These are phyloP conservation scores for Lycaon pictus DNA, from an alignment of 2,113 vertebrate genomes.

Conservation along the genomic window DNA sequence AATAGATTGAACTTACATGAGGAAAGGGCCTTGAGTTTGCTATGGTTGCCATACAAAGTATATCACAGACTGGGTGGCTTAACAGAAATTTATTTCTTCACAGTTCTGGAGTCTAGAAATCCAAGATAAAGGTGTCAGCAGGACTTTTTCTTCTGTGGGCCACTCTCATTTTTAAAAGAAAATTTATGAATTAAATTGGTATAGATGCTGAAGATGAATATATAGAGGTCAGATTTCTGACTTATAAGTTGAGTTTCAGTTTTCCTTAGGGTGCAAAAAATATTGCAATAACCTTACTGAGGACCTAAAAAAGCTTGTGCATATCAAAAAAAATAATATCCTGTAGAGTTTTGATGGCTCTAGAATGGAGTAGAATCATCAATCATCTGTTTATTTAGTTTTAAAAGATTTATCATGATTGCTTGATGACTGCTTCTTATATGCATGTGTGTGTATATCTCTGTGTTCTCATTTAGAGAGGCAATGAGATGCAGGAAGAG, in stretches of 20 bases:
- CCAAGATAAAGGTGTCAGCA: neutral
- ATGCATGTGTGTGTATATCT: neutral
- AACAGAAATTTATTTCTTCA: neutral
- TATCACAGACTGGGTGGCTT: neutral
- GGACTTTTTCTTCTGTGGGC: neutral
- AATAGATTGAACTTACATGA: neutral
- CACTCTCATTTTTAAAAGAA: neutral
- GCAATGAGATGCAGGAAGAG: neutral
- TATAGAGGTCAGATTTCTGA: neutral
- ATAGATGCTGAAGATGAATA: slow-evolving; percentile 15
- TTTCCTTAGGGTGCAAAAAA: neutral
- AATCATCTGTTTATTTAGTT: slow-evolving; percentile 5
- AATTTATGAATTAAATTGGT: neutral
- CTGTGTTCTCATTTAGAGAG: neutral
- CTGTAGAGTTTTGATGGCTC: neutral
- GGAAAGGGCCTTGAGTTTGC: neutral
- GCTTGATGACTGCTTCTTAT: neutral
- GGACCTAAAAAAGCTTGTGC: neutral
- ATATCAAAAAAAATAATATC: neutral
- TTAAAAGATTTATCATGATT: neutral
- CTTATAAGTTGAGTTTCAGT: slow-evolving; percentile 1
- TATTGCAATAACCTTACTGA: neutral
- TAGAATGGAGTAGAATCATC: neutral
- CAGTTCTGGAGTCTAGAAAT: neutral
- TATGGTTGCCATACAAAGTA: neutral